phyloP scores from a whole-genome alignment of 2,888 invertebrate species.

The Drosophila mulleri region DNA sequence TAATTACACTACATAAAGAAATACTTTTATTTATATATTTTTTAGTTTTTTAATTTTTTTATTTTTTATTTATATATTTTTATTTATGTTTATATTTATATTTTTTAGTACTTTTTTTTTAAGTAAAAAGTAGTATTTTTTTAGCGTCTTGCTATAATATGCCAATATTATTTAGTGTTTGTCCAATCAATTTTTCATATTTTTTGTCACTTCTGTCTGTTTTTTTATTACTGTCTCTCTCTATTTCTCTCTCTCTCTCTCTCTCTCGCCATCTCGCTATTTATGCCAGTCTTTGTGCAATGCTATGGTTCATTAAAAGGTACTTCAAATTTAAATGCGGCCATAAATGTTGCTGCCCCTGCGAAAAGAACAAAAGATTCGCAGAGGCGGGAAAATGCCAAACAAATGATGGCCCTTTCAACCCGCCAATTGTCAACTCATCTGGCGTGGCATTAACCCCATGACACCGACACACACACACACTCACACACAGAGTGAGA shows the following conservation, averaged over 20 bases:
- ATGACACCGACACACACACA: constrained; percentile 37
- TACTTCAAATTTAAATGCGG: constrained; percentile 64
- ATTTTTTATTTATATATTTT: too few relatives aligned
- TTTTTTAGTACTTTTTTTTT: neutral
- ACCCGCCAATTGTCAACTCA: constrained; percentile 69
- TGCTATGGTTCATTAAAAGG: constrained; percentile 56
- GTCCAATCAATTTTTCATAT: neutral
- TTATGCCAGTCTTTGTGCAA: neutral
- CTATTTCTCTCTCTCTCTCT: neutral
- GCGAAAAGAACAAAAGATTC: constrained; percentile 24
- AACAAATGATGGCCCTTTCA: constrained; percentile 68
- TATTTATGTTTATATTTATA: too few relatives aligned
- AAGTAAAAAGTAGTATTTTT: neutral
- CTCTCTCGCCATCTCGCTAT: neutral
- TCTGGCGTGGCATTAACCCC: constrained; percentile 69
- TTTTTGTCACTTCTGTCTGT: neutral
- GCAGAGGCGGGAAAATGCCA: constrained; percentile 47
- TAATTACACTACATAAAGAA: too few relatives aligned
- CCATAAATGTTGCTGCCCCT: constrained; percentile 53
- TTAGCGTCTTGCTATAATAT: neutral
- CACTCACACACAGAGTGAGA: neutral
- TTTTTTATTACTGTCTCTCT: neutral
- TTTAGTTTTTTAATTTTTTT: too few relatives aligned
- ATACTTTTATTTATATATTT: too few relatives aligned
- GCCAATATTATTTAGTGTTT: neutral